A percentile compares a stretch with the other conserved stretches of the same genome.
Evolutionary conservation across 2,888 invertebrate genomes (phyloP).

Genomic region (Philonicus albiceps): DNA sequence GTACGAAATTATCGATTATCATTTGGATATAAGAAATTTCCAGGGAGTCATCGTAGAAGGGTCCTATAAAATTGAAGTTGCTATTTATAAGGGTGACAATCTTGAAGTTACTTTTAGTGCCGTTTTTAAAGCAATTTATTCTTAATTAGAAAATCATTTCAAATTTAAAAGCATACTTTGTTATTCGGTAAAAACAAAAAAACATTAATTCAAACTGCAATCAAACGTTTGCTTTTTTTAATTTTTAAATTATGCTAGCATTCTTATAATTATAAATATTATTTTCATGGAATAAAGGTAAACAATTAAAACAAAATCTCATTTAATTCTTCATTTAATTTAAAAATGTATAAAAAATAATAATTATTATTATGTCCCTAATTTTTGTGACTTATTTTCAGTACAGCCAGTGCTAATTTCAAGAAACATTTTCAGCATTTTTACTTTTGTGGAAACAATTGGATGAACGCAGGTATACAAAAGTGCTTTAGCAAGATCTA

Average conservation of each 20-base stretch:
- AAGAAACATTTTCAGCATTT: conserved; percentile 66
- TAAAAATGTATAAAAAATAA: neutral
- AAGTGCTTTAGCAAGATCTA: conserved; percentile 67
- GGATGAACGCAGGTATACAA: conserved; percentile 58
- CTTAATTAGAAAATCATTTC: neutral
- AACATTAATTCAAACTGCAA: neutral
- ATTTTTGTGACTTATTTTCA: neutral
- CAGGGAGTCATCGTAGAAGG: neutral
- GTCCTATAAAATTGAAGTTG: neutral
- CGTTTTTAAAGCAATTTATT: neutral
- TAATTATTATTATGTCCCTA: neutral
- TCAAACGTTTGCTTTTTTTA: too few species aligned
- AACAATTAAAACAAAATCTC: neutral
- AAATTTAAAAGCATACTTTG: neutral
- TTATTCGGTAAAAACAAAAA: neutral
- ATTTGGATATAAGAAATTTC: neutral
- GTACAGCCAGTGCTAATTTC: conserved; percentile 65
- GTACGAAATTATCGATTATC: neutral
- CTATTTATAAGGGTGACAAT: neutral
- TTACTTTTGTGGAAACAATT: conserved; percentile 56
- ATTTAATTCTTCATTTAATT: neutral
- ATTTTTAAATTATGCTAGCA: too few species aligned
- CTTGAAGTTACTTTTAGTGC: neutral
- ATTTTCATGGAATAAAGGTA: neutral
- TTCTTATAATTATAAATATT: neutral